These are phyloP conservation scores for Sphaerophoria rueppellii DNA, from an alignment of 2,888 invertebrate genomes.

Conservation along the genomic window DNA sequence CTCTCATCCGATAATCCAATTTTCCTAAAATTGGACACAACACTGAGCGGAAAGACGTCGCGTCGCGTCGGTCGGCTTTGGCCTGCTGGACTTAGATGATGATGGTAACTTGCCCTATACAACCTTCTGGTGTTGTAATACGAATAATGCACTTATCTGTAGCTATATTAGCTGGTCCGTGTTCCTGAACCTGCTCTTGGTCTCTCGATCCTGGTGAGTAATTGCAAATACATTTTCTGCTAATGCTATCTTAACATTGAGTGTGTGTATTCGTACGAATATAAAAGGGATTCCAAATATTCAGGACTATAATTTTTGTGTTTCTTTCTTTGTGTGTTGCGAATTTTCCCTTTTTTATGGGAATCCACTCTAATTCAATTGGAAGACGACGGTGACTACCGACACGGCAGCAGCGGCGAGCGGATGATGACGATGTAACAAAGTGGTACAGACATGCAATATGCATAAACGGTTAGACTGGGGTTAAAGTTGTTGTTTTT, in stretches of 20 bases:
- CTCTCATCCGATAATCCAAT: constrained; percentile 59
- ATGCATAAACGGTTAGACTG: constrained; percentile 53
- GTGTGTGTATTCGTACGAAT: constrained; percentile 29
- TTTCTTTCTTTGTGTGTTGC: background rate
- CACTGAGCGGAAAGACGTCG: background rate
- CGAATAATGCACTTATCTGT: constrained; percentile 67
- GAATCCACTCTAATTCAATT: constrained; percentile 72
- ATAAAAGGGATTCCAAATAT: constrained; percentile 46
- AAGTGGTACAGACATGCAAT: constrained; percentile 60
- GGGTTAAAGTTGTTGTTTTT: constrained; percentile 19
- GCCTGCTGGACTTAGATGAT: background rate
- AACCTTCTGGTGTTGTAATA: constrained; percentile 62
- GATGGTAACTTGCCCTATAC: background rate
- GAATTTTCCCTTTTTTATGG: constrained; percentile 18
- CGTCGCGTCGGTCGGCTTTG: too few species aligned
- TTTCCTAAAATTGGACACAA: constrained; percentile 64
- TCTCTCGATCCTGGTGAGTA: constrained; percentile 47
- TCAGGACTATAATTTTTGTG: constrained; percentile 38
- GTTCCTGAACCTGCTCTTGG: background rate
- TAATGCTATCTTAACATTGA: constrained; percentile 50
- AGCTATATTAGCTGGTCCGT: constrained; percentile 46
- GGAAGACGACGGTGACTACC: constrained; percentile 3
- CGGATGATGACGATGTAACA: constrained; percentile 48
- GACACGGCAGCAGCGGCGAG: too few species aligned
- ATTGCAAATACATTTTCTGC: constrained; percentile 64